phyloP scores from a whole-genome alignment of 2,113 vertebrate genomes.

The Trichechus manatus region DNA sequence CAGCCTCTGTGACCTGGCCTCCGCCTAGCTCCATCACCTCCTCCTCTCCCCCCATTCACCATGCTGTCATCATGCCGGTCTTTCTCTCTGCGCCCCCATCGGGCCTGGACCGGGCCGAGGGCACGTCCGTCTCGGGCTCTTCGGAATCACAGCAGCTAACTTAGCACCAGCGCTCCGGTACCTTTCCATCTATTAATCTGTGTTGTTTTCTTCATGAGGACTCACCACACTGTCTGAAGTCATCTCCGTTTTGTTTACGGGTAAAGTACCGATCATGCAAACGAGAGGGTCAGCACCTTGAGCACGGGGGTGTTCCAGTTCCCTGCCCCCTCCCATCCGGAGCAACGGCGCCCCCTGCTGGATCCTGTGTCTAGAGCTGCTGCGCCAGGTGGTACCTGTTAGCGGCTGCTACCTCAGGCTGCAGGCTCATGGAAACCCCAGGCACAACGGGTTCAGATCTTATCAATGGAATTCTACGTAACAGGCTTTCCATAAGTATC shows the following conservation, averaged over 20 bases:
- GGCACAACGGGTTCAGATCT: too few species aligned
- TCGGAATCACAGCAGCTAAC: not conserved
- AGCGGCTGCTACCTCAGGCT: too few species aligned
- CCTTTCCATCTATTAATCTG: not conserved
- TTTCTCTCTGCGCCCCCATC: not conserved
- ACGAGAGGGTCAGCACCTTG: not conserved
- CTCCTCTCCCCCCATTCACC: too few species aligned
- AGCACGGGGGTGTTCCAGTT: not conserved
- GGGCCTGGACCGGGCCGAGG: not conserved
- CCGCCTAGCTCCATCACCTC: not conserved
- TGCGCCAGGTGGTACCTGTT: too few species aligned
- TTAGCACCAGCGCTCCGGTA: not conserved
- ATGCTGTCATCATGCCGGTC: accelerated
- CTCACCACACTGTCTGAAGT: too few species aligned
- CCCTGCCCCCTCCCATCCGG: not conserved
- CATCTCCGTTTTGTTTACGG: not conserved
- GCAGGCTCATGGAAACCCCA: too few species aligned
- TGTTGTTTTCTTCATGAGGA: not conserved
- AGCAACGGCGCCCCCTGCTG: not conserved
- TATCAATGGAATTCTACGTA: not conserved
- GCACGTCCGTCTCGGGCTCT: not conserved
- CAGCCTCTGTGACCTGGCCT: not conserved
- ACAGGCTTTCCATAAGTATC: not conserved
- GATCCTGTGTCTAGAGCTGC: too few species aligned
- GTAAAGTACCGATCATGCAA: not conserved